Evolutionary conservation across 1,140 invertebrate species (phyloP), one percentile per base, ranked within the genome.

Genomic region (Acyrthosiphon pisum): DNA sequence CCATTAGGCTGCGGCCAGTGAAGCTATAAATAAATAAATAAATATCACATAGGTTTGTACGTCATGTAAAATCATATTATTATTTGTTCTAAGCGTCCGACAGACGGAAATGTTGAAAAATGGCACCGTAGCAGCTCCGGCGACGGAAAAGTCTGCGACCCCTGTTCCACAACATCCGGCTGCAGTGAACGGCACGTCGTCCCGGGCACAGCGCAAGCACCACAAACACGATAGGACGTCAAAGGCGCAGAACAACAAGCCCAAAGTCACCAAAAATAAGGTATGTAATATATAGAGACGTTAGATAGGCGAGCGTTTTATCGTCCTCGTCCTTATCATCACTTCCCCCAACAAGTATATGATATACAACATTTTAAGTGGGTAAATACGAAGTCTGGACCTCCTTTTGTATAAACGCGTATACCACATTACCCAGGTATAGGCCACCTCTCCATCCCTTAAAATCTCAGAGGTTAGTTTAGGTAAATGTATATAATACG

Each of bases 191-290:
- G 91, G 53, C 22, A 91, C 86, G 8, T 83, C 48, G 6, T 26
- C 68, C 41, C 8, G 89, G 14, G 9, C 87, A 2, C 86, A 76
- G 18, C 56, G 81, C 18, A 87, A 93, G 8, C 56, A 91, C 91
- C 81, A 83, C 76, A 60, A 93, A n/a, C 84, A 50, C 46, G 30
- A 14, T 48, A 26, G 93, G 41, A 93, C 94, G 56, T 91, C 94
- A 4, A 93, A 91, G 68, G 93, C 94, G 50, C 94, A 93, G 23
- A 94, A 93, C 90, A 94, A 94, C 92, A 92, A 93, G 2, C 30
- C 93, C 48, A 94, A 94, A 76, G 89, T 26, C 22, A 94, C 50
- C 48, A 94, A 94, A 37, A 94, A 93, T 35, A 87, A 94, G 53
- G 93, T 87, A 68, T 50, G 35, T 37, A 46, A 26, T 84, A 53